Evolutionary conservation across 1,140 invertebrate genomes (phyloP), one percentile per base, ranked within the genome.

Genomic region (Oryctes rhinoceros): DNA sequence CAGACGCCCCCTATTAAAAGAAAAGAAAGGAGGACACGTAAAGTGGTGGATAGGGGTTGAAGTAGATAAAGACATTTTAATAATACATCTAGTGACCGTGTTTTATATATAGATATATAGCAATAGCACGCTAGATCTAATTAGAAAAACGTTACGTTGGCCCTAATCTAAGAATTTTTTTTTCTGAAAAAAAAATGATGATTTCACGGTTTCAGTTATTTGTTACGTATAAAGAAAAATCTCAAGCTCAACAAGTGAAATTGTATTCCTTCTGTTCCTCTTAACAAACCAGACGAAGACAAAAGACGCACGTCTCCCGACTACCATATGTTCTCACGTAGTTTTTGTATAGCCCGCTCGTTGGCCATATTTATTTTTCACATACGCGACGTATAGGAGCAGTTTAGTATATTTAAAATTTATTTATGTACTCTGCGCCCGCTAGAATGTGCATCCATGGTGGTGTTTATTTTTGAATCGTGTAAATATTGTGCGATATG

Each of bases 51-150:
- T 53, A 53, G 49, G 49, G 49, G 49, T 53, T 53, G n/a, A 53
- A 53, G 49, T 13, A 53, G 49, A 53, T 53, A 53, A 53, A 53
- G 49, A 53, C 13, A 13, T 53, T 53, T 53, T 53, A 53, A 53
- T 53, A 53, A 53, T n/a, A 53, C n/a, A 53, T 53, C 49, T 53
- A 53, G 49, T 53, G 49, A 53, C 49, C 49, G 49, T n/a, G n/a
- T 53, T 53, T 13, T 53, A 48, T 48, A 0, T 48, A 11, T 48
- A 48, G 5, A 48, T 48, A 0, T 13, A 48, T 48, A 53, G 9
- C 39, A 10, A 44, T 44, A 44, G n/a, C 49, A 53, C 49, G n/a
- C 49, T 53, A 15, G 49, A 53, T 53, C 49, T 53, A 13, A 44
- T 44, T 44, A 44, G 39, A 44, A 44, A 44, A 44, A 10, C 39